Evolutionary conservation across 2,888 invertebrate genomes (phyloP), one percentile per base, ranked within the genome.

Genomic region (Tachina grossa): DNA sequence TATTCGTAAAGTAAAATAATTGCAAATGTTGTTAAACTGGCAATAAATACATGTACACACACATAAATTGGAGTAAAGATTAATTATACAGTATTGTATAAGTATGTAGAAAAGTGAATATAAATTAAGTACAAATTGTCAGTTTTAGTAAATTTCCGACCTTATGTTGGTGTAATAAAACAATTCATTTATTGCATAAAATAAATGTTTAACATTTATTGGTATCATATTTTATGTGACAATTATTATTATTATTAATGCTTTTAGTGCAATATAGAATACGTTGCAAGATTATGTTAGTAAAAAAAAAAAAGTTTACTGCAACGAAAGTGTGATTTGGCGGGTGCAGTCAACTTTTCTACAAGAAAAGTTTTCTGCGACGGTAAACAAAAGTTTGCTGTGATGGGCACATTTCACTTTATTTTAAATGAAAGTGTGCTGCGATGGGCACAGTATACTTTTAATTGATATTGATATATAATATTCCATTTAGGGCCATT

Each of bases 41-140:
- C 39, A 69, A 49, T 51, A 68, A 55, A 43, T 16, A 63, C 51
- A n/a, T 19, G 9, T 41, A 41, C 16, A 41, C n/a, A 22, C 45
- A 65, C 45, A 55, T 39, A 13, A 19, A 49, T 9, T 16, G 19
- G 14, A 59, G 39, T 8, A 6, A 45, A 77, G 68, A 78, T 69
- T 69, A 78, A 78, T 78, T 68, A 31, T 45, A 51, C 1, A 61
- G 11, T 49, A 51, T 45, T 13, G 45, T 57, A 31, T 13, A 65
- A 31, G 9, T 16, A 53, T 69, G 53, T 45, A 9, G 43, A 39
- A 65, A 59, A 22, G 14, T 68, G 13, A 49, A 51, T 59, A 47
- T 59, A 72, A 53, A 74, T 77, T 66, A 63, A 72, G 68, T 49
- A 74, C 45, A 84, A 81, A 81, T 85, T 81, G 84, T 78, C 63